Percentiles rank a stretch among this genome's conserved stretches.
phyloP scores from a whole-genome alignment of 1,140 invertebrate genomes.

The Heliconius hewitsoni region DNA sequence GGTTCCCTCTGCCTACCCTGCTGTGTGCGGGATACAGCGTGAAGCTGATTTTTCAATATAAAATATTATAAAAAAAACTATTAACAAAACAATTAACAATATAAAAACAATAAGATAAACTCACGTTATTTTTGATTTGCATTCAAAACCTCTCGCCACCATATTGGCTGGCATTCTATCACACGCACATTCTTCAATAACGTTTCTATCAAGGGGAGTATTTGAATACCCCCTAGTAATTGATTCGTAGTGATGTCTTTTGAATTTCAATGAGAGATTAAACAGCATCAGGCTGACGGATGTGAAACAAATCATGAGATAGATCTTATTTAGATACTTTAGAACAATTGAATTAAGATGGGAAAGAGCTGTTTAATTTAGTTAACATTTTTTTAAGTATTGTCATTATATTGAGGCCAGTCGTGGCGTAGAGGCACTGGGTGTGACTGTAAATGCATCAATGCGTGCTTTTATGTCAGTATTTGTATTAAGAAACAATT shows the following conservation, averaged over 20 bases:
- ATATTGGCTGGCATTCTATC: slow-evolving; percentile 71
- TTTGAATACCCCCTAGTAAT: slow-evolving; percentile 72
- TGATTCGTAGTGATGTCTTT: slow-evolving; percentile 67
- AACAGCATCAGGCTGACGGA: slow-evolving; percentile 54
- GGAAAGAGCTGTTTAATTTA: slow-evolving; percentile 38
- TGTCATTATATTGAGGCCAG: background rate
- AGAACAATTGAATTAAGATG: slow-evolving; percentile 5
- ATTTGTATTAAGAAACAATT: background rate
- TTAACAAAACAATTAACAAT: background rate
- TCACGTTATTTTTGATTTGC: slow-evolving; percentile 11
- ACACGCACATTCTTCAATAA: slow-evolving; percentile 74
- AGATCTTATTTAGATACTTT: slow-evolving; percentile 8
- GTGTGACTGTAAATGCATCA: too few relatives aligned
- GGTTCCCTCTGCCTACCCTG: too few relatives aligned
- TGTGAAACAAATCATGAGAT: slow-evolving; percentile 57
- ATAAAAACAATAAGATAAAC: background rate
- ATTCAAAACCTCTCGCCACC: slow-evolving; percentile 6
- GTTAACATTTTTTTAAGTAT: slow-evolving; percentile 29
- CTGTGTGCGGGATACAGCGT: too few relatives aligned
- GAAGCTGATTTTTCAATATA: too few relatives aligned
- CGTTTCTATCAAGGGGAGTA: slow-evolving; percentile 70
- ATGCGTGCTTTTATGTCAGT: too few relatives aligned
- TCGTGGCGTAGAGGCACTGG: too few relatives aligned
- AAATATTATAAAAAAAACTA: background rate
- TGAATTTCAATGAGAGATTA: slow-evolving; percentile 76